Base-by-base conservation (phyloP, 2,888 invertebrate genomes). In the Clanis bilineata region DNA sequence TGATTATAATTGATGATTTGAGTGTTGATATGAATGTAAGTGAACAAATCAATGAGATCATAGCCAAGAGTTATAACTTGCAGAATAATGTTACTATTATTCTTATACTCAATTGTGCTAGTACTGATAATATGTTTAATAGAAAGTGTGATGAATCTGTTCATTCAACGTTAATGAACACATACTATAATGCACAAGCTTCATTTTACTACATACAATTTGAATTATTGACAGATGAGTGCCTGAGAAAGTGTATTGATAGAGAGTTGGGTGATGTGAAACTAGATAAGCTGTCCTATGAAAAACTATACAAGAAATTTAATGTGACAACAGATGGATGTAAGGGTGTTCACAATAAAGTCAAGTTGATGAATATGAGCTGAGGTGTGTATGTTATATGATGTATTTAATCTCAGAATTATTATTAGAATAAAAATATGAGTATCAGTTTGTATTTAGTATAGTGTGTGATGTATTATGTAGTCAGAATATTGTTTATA, bases 331-430 rank as follows among this genome's bases (percentile, higher is more conserved):
- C 76, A 45, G 88, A 92, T 78, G 92, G 92, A 25, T 92, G 92
- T 71, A 93, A 92, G 84, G 85, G 90, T 66, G 91, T 92, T 32
- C 75, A 89, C 64, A 81, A 78, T 59, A 92, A 89, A 78, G 83
- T 91, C 59, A 88, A 86, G 63, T 78, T 85, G 65, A 69, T 88
- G 67, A 83, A 76, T 70, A 65, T 72, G 59, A 58, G 66, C 38
- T 79, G 59, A 79, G 74, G 73, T 79, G 74, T 69, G 74, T 67
- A 59, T n/a, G n/a, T 15, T 55, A 32, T 41, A 21, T 12, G n/a
- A 5, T 23, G 6, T 39, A 3, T 1, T 36, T 32, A 9, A 3
- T 15, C 0, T n/a, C 3, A 56, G 15, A 39, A 39, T 15, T 7
- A 39, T n/a, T n/a, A 43, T 41, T 2, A n/a, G 0, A 23, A 15